A percentile compares a stretch with the other conserved stretches of the same genome.
These are phyloP conservation scores for Lagocephalus sceleratus DNA, from an alignment of 2,797 vertebrate species.

Conservation along the genomic window DNA sequence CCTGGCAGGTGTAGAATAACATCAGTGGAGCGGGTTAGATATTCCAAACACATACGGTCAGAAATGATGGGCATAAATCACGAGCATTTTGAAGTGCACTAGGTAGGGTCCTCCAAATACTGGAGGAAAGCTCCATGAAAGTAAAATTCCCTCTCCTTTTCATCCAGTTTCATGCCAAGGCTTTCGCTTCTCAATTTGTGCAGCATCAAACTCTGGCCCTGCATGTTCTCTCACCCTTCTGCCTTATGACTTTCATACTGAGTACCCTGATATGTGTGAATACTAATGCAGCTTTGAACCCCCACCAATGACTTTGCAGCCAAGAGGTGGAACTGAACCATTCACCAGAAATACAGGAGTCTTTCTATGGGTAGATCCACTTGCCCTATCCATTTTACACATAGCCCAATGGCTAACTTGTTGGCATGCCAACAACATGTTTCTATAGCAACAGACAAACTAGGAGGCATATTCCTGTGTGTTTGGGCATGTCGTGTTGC, in stretches of 20 bases:
- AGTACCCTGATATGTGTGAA: constrained; percentile 23
- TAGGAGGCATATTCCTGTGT: constrained; percentile 36
- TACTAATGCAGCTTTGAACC: constrained; percentile 26
- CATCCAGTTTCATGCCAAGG: constrained; percentile 34
- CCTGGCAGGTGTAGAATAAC: constrained; percentile 37
- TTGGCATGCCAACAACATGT: constrained; percentile 70
- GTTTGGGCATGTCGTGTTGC: constrained; percentile 42
- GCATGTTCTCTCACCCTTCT: constrained; percentile 13
- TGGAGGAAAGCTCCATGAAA: constrained; percentile 41
- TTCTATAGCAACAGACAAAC: constrained; percentile 66
- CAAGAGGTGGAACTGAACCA: constrained; percentile 17
- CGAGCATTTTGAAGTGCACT: constrained; percentile 62
- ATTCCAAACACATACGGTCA: constrained; percentile 67
- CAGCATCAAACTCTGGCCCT: constrained; percentile 39
- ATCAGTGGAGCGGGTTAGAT: constrained; percentile 58
- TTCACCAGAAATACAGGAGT: constrained; percentile 29
- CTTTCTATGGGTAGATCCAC: constrained; percentile 29
- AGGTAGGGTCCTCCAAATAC: constrained; percentile 49
- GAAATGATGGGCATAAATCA: constrained; percentile 66
- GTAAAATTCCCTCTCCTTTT: constrained; percentile 34
- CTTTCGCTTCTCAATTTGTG: constrained; percentile 30
- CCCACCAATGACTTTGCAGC: constrained; percentile 12
- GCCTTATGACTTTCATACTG: constrained; percentile 24
- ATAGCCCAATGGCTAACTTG: constrained; percentile 45
- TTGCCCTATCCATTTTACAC: constrained; percentile 26